Conservation (phyloP, 2,888 invertebrate genomes). For the Brachylomia viminalis region DNA sequence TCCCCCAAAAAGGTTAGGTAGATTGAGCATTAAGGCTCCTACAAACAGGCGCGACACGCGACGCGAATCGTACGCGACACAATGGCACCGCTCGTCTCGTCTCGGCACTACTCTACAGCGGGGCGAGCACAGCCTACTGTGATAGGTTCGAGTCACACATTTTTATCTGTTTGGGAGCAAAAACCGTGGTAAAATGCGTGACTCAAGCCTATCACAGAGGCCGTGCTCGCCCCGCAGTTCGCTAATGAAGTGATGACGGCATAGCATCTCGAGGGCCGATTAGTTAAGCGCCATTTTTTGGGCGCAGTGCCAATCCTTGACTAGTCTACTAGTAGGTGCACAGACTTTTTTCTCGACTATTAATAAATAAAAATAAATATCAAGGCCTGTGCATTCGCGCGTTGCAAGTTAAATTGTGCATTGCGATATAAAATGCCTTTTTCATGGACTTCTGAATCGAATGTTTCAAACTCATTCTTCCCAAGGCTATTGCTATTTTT, state of each 20-base stretch:
- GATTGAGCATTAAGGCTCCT: too few relatives aligned
- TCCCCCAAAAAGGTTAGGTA: too few relatives aligned
- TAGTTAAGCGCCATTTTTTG: slow-evolving; percentile 24
- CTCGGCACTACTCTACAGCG: too few relatives aligned
- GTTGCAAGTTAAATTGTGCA: not conserved
- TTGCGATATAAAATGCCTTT: not conserved
- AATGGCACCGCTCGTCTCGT: too few relatives aligned
- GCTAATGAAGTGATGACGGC: slow-evolving; percentile 10
- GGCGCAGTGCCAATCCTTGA: slow-evolving; percentile 20
- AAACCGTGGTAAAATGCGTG: too few relatives aligned
- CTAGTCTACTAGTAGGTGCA: not conserved
- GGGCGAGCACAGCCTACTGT: too few relatives aligned
- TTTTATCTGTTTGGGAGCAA: too few relatives aligned
- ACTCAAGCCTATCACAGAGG: too few relatives aligned
- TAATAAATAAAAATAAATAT: not conserved
- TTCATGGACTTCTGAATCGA: not conserved
- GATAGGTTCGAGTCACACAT: too few relatives aligned
- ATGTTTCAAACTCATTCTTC: not conserved
- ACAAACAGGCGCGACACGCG: too few relatives aligned
- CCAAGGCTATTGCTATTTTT: not conserved
- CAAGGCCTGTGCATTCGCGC: slow-evolving; percentile 21
- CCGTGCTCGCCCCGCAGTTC: slow-evolving; percentile 1
- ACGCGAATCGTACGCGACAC: too few relatives aligned
- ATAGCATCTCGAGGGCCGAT: not conserved
- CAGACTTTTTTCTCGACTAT: not conserved